Percentiles rank a stretch among this genome's conserved stretches.
Evolutionary conservation across 2,797 vertebrate genomes (phyloP).

Genomic region (Eurystomus glaucurus): DNA sequence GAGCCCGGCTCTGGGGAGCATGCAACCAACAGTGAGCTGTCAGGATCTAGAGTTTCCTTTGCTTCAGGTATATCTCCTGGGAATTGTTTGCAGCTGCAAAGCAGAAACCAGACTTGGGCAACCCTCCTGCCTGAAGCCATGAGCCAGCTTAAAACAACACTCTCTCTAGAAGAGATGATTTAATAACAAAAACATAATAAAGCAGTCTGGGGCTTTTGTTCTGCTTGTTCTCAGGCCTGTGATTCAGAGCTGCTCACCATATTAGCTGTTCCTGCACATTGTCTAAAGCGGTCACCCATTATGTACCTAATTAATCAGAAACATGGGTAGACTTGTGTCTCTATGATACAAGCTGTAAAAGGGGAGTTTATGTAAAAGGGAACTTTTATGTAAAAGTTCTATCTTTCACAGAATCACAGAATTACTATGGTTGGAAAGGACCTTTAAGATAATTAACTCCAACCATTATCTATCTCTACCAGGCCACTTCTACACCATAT

Average conservation of each 20-base stretch:
- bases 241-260: neutral
- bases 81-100: neutral
- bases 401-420: no score
- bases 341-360: neutral
- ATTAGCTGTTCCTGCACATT: slow-evolving; percentile 9
- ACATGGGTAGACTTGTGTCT: neutral
- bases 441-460: no score
- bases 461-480: no score
- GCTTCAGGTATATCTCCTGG: neutral
- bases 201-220: slow-evolving; percentile 4
- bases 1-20: neutral
- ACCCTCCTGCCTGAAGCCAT: neutral
- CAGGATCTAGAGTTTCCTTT: neutral
- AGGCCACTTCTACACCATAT: no score
- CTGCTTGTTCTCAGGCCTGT: neutral
- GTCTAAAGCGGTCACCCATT: slow-evolving; percentile 23
- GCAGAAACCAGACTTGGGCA: neutral
- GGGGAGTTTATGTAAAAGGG: neutral
- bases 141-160: neutral
- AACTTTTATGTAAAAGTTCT: no score
- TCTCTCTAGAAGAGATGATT: neutral
- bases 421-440: no score
- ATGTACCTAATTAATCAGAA: slow-evolving; percentile 24
- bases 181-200: neutral
- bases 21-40: fast-evolving